Percentiles rank a stretch among this genome's conserved stretches.
These are phyloP conservation scores for Pseudochirops corinnae DNA, from an alignment of 2,797 vertebrate genomes.

Conservation along the genomic window DNA sequence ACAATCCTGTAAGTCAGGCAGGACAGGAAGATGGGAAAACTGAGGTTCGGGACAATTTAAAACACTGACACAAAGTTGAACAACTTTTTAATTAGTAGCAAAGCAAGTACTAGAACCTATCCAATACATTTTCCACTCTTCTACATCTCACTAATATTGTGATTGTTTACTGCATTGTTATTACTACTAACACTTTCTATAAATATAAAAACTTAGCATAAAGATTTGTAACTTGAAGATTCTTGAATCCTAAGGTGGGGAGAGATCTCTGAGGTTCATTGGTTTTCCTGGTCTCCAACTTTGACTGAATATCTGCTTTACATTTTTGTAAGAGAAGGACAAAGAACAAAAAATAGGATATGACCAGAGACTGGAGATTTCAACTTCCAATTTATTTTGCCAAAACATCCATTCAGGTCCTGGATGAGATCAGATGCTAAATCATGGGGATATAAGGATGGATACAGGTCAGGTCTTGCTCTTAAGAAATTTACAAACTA, in stretches of 20 bases:
- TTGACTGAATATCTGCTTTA: not conserved
- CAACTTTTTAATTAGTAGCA: not conserved
- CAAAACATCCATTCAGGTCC: not conserved
- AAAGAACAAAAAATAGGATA: not conserved
- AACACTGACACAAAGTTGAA: not conserved
- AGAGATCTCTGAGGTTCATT: not conserved
- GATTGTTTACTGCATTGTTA: not conserved
- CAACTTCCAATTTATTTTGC: not conserved
- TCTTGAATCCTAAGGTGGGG: not conserved
- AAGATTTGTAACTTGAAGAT: not conserved
- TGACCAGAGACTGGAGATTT: not conserved
- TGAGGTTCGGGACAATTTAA: not conserved
- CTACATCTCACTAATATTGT: not conserved
- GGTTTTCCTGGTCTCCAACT: not conserved
- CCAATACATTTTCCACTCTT: not conserved
- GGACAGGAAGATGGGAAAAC: not conserved
- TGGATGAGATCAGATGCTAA: not conserved
- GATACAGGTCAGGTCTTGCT: not conserved
- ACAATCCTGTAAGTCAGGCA: not conserved
- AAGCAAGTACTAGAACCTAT: not conserved
- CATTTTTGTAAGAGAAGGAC: not conserved
- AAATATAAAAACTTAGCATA: not conserved
- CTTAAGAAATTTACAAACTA: not conserved
- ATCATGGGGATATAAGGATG: not conserved
- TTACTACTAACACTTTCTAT: not conserved